phyloP scores from a whole-genome alignment of 2,797 vertebrate genomes.

The Argya squamiceps region DNA sequence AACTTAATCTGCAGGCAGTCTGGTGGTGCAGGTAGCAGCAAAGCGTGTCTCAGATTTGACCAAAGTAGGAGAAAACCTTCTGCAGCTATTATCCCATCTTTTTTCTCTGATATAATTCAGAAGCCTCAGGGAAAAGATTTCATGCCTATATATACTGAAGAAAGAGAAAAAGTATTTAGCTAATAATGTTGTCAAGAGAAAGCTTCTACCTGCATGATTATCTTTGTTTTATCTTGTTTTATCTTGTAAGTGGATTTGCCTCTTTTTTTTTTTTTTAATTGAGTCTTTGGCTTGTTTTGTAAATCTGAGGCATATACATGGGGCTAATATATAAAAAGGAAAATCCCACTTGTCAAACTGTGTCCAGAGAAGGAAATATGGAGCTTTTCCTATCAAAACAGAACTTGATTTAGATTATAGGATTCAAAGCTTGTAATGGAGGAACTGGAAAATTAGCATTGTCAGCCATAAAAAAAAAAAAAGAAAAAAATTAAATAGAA shows the following conservation, averaged over 20 bases:
- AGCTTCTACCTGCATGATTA: background rate
- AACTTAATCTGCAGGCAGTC: background rate
- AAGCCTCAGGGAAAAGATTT: background rate
- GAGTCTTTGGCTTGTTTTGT: background rate
- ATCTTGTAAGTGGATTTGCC: background rate
- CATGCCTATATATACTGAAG: background rate
- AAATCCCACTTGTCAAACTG: background rate
- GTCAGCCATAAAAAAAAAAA: background rate
- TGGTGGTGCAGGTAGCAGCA: background rate
- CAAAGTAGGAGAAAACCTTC: background rate
- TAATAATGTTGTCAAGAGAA: background rate
- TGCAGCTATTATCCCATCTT: background rate
- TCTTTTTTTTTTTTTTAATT: background rate
- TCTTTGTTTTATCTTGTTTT: conserved; percentile 5
- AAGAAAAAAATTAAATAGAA: background rate
- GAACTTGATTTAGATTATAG: background rate
- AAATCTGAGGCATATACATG: background rate
- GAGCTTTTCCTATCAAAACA: background rate
- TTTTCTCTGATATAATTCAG: background rate
- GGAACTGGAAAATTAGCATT: background rate
- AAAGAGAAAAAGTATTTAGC: background rate
- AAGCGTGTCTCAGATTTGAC: background rate
- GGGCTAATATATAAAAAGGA: background rate
- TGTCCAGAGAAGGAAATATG: background rate
- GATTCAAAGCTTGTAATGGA: background rate